Evolutionary conservation across 2,888 invertebrate species (phyloP).

Genomic region (Philaethria dido): DNA sequence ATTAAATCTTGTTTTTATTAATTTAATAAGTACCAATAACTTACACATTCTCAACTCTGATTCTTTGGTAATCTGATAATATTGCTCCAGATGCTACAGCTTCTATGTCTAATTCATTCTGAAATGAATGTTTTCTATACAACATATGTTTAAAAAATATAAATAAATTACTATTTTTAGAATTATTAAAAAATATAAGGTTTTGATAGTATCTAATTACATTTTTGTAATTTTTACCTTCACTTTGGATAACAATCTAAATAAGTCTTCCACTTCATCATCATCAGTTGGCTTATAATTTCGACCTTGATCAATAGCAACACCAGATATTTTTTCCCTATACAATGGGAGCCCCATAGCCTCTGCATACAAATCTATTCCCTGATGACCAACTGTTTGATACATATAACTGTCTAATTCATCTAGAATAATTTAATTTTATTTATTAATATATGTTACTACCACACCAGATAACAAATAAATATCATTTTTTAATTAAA

Average conservation of each 20-base stretch:
- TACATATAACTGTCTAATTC: conserved; percentile 99
- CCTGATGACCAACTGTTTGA: conserved; percentile 99
- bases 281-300: conserved; percentile 91
- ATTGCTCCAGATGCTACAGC: conserved; percentile 99
- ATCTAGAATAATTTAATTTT: conserved; percentile 78
- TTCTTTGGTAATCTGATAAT: conserved; percentile 98
- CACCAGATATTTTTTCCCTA: conserved; percentile 92
- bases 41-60: conserved; percentile 99
- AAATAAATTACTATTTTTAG: neutral
- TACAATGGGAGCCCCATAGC: conserved; percentile 97
- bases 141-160: neutral
- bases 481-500: neutral
- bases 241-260: conserved; percentile 89
- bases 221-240: conserved; percentile 79
- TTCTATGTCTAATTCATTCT: conserved; percentile 90
- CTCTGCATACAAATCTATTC: conserved; percentile 94
- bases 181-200: neutral
- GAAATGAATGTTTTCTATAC: conserved; percentile 54
- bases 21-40: conserved; percentile 58
- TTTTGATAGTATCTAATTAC: neutral
- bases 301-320: conserved; percentile 90
- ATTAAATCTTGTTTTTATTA: neutral
- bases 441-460: neutral
- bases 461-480: neutral
- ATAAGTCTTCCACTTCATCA: conserved; percentile 99